These are phyloP conservation scores for Odontocerum albicorne DNA, from an alignment of 2,888 invertebrate species.

Conservation along the genomic window DNA sequence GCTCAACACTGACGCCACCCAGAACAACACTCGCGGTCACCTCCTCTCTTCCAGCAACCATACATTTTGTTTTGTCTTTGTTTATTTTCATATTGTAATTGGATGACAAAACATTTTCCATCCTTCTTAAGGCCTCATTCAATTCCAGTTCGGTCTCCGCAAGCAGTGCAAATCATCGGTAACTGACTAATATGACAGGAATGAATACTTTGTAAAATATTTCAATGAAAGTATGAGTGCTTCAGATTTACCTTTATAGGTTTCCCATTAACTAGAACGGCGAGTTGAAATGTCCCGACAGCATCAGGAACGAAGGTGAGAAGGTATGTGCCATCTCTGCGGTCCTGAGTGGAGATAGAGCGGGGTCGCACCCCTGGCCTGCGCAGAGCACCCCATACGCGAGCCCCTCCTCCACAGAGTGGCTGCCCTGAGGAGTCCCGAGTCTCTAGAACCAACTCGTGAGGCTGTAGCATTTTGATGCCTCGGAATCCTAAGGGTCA, in stretches of 20 bases:
- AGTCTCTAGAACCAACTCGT: slow-evolving; percentile 62
- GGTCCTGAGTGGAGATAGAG: slow-evolving; percentile 59
- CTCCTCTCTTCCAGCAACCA: too few species aligned
- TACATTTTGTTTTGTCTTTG: too few species aligned
- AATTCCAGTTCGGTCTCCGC: too few species aligned
- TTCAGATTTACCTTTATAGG: slow-evolving; percentile 66
- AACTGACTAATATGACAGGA: too few species aligned
- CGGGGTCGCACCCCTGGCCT: slow-evolving; percentile 55
- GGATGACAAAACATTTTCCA: too few species aligned
- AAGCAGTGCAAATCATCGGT: too few species aligned
- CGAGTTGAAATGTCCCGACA: slow-evolving; percentile 64
- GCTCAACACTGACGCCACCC: too few species aligned
- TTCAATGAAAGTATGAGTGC: too few species aligned
- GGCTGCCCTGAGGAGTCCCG: slow-evolving; percentile 64
- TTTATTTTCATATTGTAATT: too few species aligned
- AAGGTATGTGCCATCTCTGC: slow-evolving; percentile 65
- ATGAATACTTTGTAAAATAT: too few species aligned
- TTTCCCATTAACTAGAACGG: slow-evolving; percentile 63
- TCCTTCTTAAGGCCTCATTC: too few species aligned
- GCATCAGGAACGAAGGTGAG: slow-evolving; percentile 64
- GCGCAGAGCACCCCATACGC: slow-evolving; percentile 57
- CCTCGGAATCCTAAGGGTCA: slow-evolving; percentile 55
- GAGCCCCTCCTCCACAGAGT: slow-evolving; percentile 54
- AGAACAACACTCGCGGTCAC: too few species aligned
- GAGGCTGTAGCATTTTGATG: slow-evolving; percentile 63